phyloP scores from a whole-genome alignment of 2,113 vertebrate genomes.

The Pongo pygmaeus region DNA sequence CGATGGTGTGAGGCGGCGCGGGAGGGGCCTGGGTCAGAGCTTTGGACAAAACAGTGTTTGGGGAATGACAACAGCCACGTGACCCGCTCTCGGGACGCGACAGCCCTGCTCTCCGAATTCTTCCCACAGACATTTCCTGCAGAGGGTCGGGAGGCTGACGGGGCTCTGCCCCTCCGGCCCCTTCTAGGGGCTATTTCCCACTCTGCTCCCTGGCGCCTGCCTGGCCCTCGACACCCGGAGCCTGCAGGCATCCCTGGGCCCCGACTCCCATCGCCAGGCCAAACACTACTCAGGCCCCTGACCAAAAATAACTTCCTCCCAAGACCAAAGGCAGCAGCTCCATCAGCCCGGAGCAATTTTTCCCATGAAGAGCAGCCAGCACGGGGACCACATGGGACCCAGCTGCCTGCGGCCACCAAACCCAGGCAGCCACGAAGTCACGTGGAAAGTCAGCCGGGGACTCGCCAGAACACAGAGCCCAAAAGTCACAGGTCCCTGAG shows the following conservation, averaged over 20 bases:
- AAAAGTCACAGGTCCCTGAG: accelerated
- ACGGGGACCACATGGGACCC: background rate
- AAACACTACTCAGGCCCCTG: background rate
- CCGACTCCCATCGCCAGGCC: accelerated
- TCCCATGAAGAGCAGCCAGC: background rate
- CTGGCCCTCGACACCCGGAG: accelerated
- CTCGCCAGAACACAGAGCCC: accelerated
- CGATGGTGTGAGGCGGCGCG: background rate
- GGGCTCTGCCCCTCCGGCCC: background rate
- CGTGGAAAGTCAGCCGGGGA: accelerated
- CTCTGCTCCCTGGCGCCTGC: background rate
- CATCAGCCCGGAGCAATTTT: background rate
- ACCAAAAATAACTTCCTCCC: background rate
- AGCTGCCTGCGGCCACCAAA: background rate
- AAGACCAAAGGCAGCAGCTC: background rate
- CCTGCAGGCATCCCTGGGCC: background rate
- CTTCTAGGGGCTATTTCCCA: background rate
- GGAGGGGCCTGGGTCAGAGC: background rate
- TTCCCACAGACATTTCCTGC: conserved; percentile 42
- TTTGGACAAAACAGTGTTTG: background rate
- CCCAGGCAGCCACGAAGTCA: accelerated
- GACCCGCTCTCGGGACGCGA: background rate
- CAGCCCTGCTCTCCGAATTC: background rate
- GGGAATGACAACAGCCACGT: background rate
- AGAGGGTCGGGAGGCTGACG: background rate